A percentile compares a stretch with the other conserved stretches of the same genome.
Conservation (phyloP, 2,888 invertebrate species). For the Idaea dimidiata region DNA sequence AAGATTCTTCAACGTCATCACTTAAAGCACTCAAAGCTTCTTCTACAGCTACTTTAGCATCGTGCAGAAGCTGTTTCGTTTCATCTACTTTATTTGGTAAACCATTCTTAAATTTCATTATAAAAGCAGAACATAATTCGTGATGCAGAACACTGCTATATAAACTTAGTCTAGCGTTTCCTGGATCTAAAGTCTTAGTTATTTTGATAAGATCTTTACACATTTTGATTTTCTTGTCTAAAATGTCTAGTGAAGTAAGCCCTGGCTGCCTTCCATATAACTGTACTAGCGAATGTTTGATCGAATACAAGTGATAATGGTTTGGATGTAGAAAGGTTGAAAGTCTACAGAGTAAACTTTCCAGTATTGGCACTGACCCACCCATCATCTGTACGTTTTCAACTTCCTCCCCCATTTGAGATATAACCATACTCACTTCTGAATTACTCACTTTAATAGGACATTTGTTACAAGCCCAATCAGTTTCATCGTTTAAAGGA, state of each 20-base stretch:
- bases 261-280: conserved; percentile 86
- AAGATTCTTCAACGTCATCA: conserved; percentile 76
- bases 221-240: conserved; percentile 84
- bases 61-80: conserved; percentile 59
- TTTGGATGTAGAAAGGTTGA: conserved; percentile 89
- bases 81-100: conserved; percentile 50
- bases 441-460: conserved; percentile 82
- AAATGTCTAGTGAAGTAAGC: conserved; percentile 81
- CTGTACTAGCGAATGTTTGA: conserved; percentile 91
- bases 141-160: conserved; percentile 89
- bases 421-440: conserved; percentile 84
- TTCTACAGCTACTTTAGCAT: conserved; percentile 67
- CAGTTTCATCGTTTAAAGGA: conserved; percentile 85
- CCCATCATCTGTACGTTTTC: conserved; percentile 83
- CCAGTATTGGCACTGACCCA: conserved; percentile 81
- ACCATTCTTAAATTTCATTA: conserved; percentile 67
- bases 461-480: conserved; percentile 89
- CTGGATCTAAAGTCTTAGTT: conserved; percentile 85
- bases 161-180: conserved; percentile 86
- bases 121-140: conserved; percentile 83
- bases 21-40: conserved; percentile 67
- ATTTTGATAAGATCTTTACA: conserved; percentile 84
- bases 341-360: conserved; percentile 84
- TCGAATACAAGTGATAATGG: conserved; percentile 90
- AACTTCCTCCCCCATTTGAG: conserved; percentile 88